phyloP scores from a whole-genome alignment of 2,888 invertebrate genomes.

The Iselma pallidipennis region DNA sequence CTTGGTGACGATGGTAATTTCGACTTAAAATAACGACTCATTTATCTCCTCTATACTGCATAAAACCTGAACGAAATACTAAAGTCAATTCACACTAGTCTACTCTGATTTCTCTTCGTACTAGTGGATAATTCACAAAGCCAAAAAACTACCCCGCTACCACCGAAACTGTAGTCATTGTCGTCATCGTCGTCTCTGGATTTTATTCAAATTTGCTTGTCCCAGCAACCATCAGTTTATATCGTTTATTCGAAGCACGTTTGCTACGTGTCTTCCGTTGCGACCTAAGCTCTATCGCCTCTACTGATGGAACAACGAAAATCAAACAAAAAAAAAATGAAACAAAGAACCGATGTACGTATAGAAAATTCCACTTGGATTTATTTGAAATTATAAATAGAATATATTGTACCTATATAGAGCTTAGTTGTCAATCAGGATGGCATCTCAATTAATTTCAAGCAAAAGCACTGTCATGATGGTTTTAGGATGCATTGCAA shows the following conservation, averaged over 20 bases:
- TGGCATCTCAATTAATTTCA: neutral
- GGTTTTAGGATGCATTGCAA: neutral
- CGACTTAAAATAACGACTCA: too few species aligned
- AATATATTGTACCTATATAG: too few species aligned
- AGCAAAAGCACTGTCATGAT: neutral
- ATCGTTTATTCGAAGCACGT: slow-evolving; percentile 2
- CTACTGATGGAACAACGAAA: neutral
- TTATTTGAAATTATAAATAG: neutral
- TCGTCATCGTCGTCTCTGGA: neutral
- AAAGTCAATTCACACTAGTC: too few species aligned
- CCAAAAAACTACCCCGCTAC: neutral
- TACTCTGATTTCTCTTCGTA: too few species aligned
- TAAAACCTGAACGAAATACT: too few species aligned
- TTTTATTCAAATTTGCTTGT: slow-evolving; percentile 1
- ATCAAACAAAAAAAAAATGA: neutral
- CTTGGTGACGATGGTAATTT: too few species aligned
- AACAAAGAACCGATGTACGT: neutral
- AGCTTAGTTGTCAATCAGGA: neutral
- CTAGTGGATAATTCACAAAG: neutral
- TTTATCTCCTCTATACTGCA: too few species aligned
- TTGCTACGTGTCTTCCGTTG: neutral
- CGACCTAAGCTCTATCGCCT: neutral
- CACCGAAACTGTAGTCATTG: neutral
- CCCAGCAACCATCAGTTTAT: neutral
- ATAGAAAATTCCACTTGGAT: neutral